These are phyloP conservation scores for Ctenochaetus hawaiiensis DNA, from an alignment of 2,797 vertebrate genomes.

Conservation along the genomic window DNA sequence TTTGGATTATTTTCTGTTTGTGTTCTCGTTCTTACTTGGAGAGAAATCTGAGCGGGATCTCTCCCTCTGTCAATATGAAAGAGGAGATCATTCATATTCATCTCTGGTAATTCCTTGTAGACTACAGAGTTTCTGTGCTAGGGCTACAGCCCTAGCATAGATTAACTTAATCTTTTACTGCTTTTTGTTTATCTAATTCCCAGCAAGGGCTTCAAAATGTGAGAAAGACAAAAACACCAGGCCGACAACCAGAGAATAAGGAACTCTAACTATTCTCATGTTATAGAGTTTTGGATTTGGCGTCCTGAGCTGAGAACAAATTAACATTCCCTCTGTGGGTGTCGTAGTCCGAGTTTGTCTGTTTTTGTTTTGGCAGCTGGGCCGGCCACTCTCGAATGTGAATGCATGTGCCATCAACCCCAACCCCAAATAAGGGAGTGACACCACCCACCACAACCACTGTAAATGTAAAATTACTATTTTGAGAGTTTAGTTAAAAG, in stretches of 20 bases:
- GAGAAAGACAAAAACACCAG: background rate
- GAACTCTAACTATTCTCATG: background rate
- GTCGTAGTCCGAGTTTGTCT: no score
- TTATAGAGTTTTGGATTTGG: background rate
- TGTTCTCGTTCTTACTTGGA: conserved; percentile 14
- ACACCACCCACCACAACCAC: no score
- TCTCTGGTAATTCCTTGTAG: conserved; percentile 3
- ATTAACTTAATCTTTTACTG: conserved; percentile 35
- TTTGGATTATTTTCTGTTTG: conserved; percentile 47
- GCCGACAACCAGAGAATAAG: background rate
- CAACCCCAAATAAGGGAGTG: no score
- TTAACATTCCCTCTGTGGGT: no score
- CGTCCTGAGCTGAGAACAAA: no score
- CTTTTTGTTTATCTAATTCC: conserved; percentile 4
- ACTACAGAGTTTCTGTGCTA: no score
- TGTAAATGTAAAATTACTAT: no score
- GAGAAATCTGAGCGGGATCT: background rate
- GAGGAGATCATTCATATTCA: conserved; percentile 22
- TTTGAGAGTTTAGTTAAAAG: no score
- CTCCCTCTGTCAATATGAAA: background rate
- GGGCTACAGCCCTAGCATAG: background rate
- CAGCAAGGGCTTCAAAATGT: background rate
- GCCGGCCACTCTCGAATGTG: no score
- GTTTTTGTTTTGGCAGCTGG: no score
- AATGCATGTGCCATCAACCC: no score